Conservation (phyloP, 2,888 invertebrate species). For the Phyllotreta cruciferae region DNA sequence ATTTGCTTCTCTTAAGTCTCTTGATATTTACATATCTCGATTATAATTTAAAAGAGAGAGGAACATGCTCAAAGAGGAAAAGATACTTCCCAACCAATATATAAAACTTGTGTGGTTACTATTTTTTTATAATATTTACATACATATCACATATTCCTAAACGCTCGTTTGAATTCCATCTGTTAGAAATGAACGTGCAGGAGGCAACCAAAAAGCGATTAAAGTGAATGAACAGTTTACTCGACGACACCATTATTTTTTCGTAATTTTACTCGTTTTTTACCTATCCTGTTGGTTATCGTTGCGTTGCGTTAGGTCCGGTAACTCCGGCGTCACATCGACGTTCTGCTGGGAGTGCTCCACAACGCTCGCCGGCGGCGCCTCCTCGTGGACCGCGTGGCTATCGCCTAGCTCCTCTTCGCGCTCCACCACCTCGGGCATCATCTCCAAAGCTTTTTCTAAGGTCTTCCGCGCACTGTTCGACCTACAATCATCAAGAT, state of each 20-base stretch:
- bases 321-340: conserved; percentile 47
- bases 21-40: conserved; percentile 29
- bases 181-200: conserved; percentile 28
- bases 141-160: conserved; percentile 59
- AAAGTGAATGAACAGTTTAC: conserved; percentile 22
- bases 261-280: conserved; percentile 6
- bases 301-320: conserved; percentile 54
- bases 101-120: conserved; percentile 55
- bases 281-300: conserved; percentile 47
- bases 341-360: conserved; percentile 30
- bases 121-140: conserved; percentile 51
- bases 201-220: conserved; percentile 37
- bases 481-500: conserved; percentile 66
- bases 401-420: conserved; percentile 57
- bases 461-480: conserved; percentile 91
- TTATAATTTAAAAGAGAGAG: conserved; percentile 25
- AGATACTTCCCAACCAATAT: conserved; percentile 58
- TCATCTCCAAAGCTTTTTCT: conserved; percentile 77
- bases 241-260: conserved; percentile 24
- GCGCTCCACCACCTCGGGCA: conserved; percentile 71
- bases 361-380: conserved; percentile 21
- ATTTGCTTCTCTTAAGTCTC: conserved; percentile 3
- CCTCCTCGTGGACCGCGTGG: conserved; percentile 55
- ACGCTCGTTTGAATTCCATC: conserved; percentile 35
- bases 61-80: conserved; percentile 32